Evolutionary conservation across 2,888 invertebrate species (phyloP), one percentile per base, ranked within the genome.

Genomic region (Eugnorisma glareosa): DNA sequence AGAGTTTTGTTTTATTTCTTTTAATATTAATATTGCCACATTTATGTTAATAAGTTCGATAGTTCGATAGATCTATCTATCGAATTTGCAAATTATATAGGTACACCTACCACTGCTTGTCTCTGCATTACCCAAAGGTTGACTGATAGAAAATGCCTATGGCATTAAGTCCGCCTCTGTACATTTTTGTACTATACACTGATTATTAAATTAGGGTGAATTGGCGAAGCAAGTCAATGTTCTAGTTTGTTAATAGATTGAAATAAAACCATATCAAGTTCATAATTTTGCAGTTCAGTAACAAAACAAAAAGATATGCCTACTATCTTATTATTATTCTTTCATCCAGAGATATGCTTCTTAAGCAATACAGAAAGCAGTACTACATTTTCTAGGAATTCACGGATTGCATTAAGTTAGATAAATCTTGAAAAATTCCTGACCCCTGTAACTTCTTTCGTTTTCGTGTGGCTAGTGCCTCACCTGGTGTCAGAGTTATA

Each of bases 231-330:
- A n/a, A 72, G 10, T 67, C 0, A 64, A 69, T 59, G 57, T 68
- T 72, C 67, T 61, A 40, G 57, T 86, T 77, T 82, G 77, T 40
- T 66, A 86, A 86, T 80, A 28, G n/a, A 67, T 40, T 45, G 10
- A 61, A 70, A 82, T 74, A 68, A 85, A 79, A 71, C 40, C 70
- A 75, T 57, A 67, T 68, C 57, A 40, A 35, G n/a, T 35, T 79
- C 54, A 67, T 70, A 69, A 24, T 82, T 61, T 48, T 68, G 69
- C 66, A 51, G n/a, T 51, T 51, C 51, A 51, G 10, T 51, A 7
- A 28, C 3, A 15, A 18, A 18, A 28, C 2, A 31, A 59, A 24
- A 59, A 59, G 15, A 8, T 31, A 2, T 57, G 7, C 7, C 1
- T 1, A 59, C 18, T 31, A 18, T 59, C 10, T 59, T 31, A 18